Conservation (phyloP, 2,797 vertebrate genomes). For the Ctenopoma multispine region DNA sequence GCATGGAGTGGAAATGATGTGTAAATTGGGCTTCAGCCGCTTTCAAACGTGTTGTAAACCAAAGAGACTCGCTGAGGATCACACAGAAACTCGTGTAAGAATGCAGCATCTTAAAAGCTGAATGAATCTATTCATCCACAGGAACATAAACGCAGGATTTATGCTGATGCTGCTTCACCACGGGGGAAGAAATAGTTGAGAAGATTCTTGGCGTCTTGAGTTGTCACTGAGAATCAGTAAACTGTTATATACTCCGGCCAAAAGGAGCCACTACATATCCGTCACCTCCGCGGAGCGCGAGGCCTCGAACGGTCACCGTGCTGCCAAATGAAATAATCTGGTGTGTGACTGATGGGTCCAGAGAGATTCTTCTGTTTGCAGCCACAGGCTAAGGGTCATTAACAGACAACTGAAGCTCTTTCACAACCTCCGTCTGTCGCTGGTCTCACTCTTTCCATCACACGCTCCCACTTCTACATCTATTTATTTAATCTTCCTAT, state of each 20-base stretch:
- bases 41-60: background rate
- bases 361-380: slow-evolving; percentile 17
- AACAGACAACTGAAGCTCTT: slow-evolving; percentile 48
- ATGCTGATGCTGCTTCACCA: too few species aligned
- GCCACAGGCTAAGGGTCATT: slow-evolving; percentile 39
- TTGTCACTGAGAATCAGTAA: background rate
- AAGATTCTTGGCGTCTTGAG: background rate
- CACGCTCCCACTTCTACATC: background rate
- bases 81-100: background rate
- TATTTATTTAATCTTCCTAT: background rate
- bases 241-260: background rate
- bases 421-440: slow-evolving; percentile 19
- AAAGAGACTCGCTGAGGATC: background rate
- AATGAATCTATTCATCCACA: background rate
- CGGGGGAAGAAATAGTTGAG: too few species aligned
- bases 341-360: slow-evolving; percentile 20
- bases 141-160: background rate
- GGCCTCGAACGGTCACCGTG: background rate
- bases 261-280: background rate
- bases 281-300: background rate
- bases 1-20: background rate
- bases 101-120: background rate
- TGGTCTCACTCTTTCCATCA: slow-evolving; percentile 3
- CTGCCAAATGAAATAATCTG: slow-evolving; percentile 27
- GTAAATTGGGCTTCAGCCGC: background rate